Percentiles rank a stretch among this genome's conserved stretches.
Evolutionary conservation across 2,113 vertebrate genomes (phyloP).

Genomic region (Aegypius monachus): DNA sequence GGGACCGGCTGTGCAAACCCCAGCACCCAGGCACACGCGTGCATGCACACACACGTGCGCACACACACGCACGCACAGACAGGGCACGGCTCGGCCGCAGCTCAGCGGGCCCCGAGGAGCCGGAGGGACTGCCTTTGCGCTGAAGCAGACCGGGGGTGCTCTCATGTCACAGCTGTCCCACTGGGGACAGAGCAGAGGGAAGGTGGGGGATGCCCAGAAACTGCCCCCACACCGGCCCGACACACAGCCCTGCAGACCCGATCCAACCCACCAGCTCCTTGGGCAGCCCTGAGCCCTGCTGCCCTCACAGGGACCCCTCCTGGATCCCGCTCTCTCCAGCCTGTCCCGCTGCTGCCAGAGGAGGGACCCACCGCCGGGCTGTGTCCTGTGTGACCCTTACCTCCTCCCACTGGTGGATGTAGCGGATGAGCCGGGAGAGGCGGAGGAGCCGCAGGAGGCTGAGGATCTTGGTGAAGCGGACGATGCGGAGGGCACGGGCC

Average conservation of each 20-base stretch:
- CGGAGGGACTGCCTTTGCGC: not conserved
- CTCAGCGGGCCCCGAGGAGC: not conserved
- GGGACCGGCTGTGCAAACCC: not conserved
- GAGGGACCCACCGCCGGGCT: rapidly evolving
- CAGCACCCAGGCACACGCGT: not conserved
- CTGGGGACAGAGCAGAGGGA: not conserved
- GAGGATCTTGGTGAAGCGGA: slow-evolving; percentile 96
- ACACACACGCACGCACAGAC: not conserved
- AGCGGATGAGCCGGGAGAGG: slow-evolving; percentile 91
- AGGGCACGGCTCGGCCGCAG: no score
- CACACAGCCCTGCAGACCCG: not conserved
- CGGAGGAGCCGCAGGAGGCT: slow-evolving; percentile 88
- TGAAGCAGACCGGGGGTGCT: rapidly evolving
- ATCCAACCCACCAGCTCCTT: not conserved
- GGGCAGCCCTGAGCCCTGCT: not conserved
- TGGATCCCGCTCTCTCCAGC: rapidly evolving
- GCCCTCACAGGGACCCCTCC: rapidly evolving
- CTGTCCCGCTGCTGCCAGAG: not conserved
- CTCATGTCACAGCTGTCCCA: not conserved
- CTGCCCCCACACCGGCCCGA: rapidly evolving
- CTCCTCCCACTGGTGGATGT: slow-evolving; percentile 98
- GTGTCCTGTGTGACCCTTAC: slow-evolving; percentile 45
- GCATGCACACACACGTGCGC: rapidly evolving
- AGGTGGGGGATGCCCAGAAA: not conserved
- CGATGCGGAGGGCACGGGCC: slow-evolving; percentile 90